Percentiles rank a stretch among this genome's conserved stretches.
Conservation (phyloP, 2,113 vertebrate genomes). For the Calypte anna region DNA sequence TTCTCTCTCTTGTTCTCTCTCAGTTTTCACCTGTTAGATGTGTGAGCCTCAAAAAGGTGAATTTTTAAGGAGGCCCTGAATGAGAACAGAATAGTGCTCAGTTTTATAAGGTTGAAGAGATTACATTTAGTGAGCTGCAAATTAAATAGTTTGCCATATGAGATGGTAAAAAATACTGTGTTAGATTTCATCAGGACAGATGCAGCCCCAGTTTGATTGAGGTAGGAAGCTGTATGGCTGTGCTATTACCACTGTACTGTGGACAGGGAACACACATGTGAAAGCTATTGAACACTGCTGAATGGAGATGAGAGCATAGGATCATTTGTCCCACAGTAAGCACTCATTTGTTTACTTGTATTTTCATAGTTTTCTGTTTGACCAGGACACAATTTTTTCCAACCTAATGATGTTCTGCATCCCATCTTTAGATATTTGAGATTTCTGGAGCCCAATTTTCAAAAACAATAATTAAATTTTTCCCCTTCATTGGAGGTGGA, state of each 20-base stretch:
- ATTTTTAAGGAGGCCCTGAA: neutral
- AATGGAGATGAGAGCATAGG: neutral
- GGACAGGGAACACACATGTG: fast-evolving
- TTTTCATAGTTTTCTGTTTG: neutral
- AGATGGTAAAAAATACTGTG: neutral
- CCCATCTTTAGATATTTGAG: neutral
- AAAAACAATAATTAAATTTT: neutral
- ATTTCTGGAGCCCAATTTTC: neutral
- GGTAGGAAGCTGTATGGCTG: neutral
- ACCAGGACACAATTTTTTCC: neutral
- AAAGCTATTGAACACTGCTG: neutral
- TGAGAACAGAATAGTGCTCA: neutral
- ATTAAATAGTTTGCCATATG: neutral
- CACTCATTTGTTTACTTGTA: neutral
- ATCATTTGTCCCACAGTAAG: neutral
- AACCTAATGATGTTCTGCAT: neutral
- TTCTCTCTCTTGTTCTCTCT: neutral
- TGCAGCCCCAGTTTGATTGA: neutral
- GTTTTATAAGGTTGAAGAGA: neutral
- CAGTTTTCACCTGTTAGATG: constrained; percentile 8
- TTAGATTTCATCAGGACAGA: neutral
- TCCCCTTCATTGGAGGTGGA: neutral
- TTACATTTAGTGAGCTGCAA: neutral
- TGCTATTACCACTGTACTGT: neutral
- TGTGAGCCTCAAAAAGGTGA: neutral